Conservation (phyloP, 2,113 vertebrate species). For the Nyctibius bracteatus region DNA sequence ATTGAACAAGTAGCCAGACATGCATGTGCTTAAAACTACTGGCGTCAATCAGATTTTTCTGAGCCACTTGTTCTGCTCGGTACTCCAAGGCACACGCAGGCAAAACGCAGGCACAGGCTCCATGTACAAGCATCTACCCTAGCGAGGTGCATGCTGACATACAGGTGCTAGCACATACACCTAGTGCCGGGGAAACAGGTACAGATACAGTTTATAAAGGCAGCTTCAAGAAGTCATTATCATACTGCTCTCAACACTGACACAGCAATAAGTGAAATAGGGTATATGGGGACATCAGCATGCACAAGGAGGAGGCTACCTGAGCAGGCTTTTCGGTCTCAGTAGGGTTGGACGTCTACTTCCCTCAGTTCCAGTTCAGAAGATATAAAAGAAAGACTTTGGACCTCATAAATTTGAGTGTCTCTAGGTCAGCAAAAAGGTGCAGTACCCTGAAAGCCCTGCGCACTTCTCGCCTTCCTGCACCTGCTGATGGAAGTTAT, state of each 20-base stretch:
- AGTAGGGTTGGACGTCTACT: neutral
- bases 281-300: neutral
- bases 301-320: neutral
- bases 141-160: neutral
- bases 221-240: neutral
- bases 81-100: neutral
- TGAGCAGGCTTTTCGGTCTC: neutral
- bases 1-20: constrained; percentile 56
- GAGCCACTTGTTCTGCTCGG: neutral
- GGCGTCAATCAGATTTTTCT: constrained; percentile 29
- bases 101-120: neutral
- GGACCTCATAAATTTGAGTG: neutral
- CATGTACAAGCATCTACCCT: neutral
- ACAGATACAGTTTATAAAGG: neutral
- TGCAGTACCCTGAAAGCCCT: neutral
- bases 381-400: neutral
- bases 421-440: neutral
- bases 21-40: constrained; percentile 26
- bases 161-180: neutral
- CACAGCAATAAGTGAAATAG: neutral
- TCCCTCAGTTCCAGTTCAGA: neutral
- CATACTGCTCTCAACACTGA: neutral
- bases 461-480: neutral
- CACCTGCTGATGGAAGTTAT: neutral
- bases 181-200: neutral